Evolutionary conservation across 2,113 vertebrate species (phyloP).

Genomic region (Neomonachus schauinslandi): DNA sequence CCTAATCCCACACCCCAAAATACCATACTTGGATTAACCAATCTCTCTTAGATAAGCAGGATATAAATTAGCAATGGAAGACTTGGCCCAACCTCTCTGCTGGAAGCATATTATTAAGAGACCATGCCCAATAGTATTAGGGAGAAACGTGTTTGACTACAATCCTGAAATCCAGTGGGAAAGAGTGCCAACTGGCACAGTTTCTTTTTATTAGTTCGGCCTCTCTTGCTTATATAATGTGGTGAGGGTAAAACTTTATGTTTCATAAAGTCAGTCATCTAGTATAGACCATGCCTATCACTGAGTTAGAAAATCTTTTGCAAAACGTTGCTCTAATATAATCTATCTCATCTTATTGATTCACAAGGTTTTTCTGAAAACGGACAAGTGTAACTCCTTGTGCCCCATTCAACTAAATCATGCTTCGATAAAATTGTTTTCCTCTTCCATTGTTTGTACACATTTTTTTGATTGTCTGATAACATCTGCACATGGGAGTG

Average conservation of each 20-base stretch:
- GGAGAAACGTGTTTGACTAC: conserved; percentile 68
- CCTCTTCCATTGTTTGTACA: conserved; percentile 72
- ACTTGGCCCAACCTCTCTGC: conserved; percentile 74
- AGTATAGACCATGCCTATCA: background rate
- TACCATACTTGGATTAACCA: conserved; percentile 83
- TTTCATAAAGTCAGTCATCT: conserved; percentile 45
- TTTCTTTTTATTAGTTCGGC: conserved; percentile 83
- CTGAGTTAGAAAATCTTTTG: background rate
- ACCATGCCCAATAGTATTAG: conserved; percentile 73
- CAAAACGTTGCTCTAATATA: conserved; percentile 7
- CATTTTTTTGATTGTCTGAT: conserved; percentile 71
- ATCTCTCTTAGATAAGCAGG: conserved; percentile 82
- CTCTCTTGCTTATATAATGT: conserved; percentile 76
- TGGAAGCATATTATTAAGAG: conserved; percentile 80
- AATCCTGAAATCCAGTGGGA: conserved; percentile 78
- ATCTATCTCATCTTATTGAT: background rate
- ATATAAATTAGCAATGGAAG: conserved; percentile 84
- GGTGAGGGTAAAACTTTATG: conserved; percentile 48
- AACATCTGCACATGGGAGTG: conserved; percentile 71
- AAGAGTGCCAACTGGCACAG: conserved; percentile 80
- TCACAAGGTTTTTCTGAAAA: conserved; percentile 59
- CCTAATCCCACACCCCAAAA: conserved; percentile 84
- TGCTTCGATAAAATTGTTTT: conserved; percentile 57
- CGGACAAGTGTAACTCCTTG: conserved; percentile 39
- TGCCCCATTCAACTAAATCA: conserved; percentile 53